A percentile compares a stretch with the other conserved stretches of the same genome.
Conservation (phyloP, 2,888 invertebrate species). For the Drosophila algonquin region DNA sequence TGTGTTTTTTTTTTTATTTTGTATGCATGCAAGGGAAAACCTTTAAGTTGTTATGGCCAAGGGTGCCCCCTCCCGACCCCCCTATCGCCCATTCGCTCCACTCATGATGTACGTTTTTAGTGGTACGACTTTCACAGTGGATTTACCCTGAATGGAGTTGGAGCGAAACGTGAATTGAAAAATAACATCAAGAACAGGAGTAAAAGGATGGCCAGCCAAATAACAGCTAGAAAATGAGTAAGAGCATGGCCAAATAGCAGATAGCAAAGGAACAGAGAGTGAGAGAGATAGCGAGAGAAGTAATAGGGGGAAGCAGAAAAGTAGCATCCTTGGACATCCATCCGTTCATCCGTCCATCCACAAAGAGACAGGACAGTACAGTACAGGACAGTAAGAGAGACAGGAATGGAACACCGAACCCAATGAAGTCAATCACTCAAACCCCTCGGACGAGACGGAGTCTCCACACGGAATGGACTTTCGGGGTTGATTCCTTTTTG, state of each 20-base stretch:
- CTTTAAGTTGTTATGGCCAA: slow-evolving; percentile 66
- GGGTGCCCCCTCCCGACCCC: neutral
- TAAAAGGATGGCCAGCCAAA: slow-evolving; percentile 1
- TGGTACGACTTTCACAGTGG: slow-evolving; percentile 48
- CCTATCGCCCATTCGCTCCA: neutral
- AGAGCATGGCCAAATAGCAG: neutral
- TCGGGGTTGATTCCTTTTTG: slow-evolving; percentile 45
- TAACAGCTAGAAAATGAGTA: neutral
- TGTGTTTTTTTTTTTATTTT: neutral
- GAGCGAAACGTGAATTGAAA: slow-evolving; percentile 59
- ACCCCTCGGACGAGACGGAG: slow-evolving; percentile 33
- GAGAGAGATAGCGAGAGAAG: neutral
- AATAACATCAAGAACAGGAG: slow-evolving; percentile 8
- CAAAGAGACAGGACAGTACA: neutral
- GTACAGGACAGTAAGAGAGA: neutral
- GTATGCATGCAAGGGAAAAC: slow-evolving; percentile 70
- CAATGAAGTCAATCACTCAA: slow-evolving; percentile 79
- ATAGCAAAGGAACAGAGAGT: slow-evolving; percentile 1
- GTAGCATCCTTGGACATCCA: slow-evolving; percentile 56
- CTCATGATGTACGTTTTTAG: slow-evolving; percentile 47
- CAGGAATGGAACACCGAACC: neutral
- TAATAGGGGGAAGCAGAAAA: neutral
- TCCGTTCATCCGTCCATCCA: neutral
- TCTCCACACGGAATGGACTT: slow-evolving; percentile 36
- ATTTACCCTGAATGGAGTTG: slow-evolving; percentile 75